phyloP scores from a whole-genome alignment of 2,113 vertebrate species.

The Mesoclemmys tuberculata region DNA sequence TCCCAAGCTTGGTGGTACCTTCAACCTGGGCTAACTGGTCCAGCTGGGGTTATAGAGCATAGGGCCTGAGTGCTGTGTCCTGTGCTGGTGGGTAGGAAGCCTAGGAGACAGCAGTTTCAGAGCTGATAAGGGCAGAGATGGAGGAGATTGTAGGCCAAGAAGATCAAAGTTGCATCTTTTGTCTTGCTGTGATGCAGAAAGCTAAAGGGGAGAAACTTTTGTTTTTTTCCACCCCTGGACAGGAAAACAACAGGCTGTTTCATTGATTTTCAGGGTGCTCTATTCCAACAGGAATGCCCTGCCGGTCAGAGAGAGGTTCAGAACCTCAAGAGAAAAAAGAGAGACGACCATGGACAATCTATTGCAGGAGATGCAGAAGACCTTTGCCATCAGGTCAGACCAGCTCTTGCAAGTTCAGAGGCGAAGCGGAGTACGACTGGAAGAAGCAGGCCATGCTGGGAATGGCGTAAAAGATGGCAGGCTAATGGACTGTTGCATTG shows the following conservation, averaged over 20 bases:
- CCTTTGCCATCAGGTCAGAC: not conserved
- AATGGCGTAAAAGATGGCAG: not conserved
- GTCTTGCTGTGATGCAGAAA: not conserved
- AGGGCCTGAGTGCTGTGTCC: not conserved
- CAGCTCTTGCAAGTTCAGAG: not conserved
- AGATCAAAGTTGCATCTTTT: not conserved
- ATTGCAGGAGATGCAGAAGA: not conserved
- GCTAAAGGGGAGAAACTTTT: not conserved
- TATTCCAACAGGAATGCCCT: not conserved
- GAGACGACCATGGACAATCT: not conserved
- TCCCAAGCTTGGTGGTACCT: rapidly evolving
- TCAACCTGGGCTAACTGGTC: not conserved
- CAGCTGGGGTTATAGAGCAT: rapidly evolving
- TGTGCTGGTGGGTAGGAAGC: no score
- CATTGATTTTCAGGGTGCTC: not conserved
- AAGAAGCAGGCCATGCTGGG: not conserved
- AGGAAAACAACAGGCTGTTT: not conserved
- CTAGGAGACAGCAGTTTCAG: not conserved
- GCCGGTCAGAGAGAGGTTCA: not conserved
- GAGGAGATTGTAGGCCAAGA: not conserved
- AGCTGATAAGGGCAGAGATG: not conserved
- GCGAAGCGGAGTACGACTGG: not conserved
- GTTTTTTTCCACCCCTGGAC: no score
- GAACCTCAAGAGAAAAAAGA: not conserved
- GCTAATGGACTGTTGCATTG: no score